Evolutionary conservation across 2,113 vertebrate genomes (phyloP).

Genomic region (Barbus barbus): DNA sequence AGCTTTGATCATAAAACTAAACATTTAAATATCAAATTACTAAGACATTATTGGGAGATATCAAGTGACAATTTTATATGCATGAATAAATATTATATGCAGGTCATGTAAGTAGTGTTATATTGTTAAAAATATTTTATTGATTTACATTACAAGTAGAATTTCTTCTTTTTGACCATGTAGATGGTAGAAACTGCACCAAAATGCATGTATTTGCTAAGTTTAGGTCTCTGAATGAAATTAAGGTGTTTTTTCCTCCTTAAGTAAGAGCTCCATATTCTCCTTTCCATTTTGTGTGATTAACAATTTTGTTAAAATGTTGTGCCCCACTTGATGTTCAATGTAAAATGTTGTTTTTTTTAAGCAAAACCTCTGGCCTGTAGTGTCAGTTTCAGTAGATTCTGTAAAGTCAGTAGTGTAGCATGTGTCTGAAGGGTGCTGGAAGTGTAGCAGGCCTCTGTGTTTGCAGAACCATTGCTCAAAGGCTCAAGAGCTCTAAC

Average conservation of each 20-base stretch:
- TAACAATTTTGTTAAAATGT: not conserved
- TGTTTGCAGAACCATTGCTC: conserved; percentile 12
- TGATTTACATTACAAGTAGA: no score
- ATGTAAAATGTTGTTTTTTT: not conserved
- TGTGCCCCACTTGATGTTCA: not conserved
- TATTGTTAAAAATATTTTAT: no score
- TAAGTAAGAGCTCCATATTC: not conserved
- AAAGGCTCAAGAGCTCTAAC: conserved; percentile 3
- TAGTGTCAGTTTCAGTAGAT: conserved; percentile 11
- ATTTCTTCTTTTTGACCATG: no score
- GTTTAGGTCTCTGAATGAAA: not conserved
- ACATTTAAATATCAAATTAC: no score
- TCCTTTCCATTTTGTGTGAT: not conserved
- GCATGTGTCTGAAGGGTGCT: conserved; percentile 22
- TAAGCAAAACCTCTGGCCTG: not conserved
- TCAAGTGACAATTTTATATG: no score
- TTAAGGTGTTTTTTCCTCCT: not conserved
- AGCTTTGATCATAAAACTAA: no score
- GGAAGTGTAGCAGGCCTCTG: not conserved
- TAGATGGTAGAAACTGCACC: not conserved
- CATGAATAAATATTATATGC: no score
- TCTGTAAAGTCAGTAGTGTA: conserved; percentile 6
- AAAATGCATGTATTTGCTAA: not conserved
- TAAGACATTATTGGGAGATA: no score
- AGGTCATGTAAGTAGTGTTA: no score